A percentile compares a stretch with the other conserved stretches of the same genome.
These are phyloP conservation scores for Mantis religiosa DNA, from an alignment of 2,888 invertebrate genomes.

Conservation along the genomic window DNA sequence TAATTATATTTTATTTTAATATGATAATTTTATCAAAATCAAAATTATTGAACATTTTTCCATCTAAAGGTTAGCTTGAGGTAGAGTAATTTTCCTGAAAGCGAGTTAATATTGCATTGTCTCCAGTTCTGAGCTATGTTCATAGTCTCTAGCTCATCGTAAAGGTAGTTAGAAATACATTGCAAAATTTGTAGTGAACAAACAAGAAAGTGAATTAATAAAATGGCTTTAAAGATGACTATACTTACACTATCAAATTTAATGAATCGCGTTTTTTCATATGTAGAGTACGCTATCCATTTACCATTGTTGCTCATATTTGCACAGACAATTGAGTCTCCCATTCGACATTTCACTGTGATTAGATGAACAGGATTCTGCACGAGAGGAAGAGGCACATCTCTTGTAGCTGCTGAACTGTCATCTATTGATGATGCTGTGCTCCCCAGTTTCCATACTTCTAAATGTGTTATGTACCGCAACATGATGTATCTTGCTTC, in stretches of 20 bases:
- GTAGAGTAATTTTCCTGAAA: too few relatives aligned
- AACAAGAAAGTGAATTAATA: too few relatives aligned
- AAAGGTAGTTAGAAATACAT: too few relatives aligned
- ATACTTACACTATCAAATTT: constrained; percentile 54
- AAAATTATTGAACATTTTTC: too few relatives aligned
- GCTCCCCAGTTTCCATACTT: constrained; percentile 52
- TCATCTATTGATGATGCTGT: constrained; percentile 40
- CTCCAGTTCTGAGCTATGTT: too few relatives aligned
- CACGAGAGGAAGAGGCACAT: constrained; percentile 38
- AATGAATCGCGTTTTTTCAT: constrained; percentile 61
- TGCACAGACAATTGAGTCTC: constrained; percentile 65
- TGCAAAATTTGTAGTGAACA: too few relatives aligned
- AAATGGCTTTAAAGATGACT: too few relatives aligned
- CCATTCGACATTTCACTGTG: constrained; percentile 60
- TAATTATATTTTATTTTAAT: too few relatives aligned
- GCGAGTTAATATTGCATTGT: too few relatives aligned
- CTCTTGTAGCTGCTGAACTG: constrained; percentile 20
- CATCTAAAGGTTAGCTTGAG: too few relatives aligned
- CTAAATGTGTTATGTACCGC: constrained; percentile 42
- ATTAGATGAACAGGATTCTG: constrained; percentile 64
- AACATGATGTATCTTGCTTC: constrained; percentile 49
- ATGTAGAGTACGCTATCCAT: constrained; percentile 72
- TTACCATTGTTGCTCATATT: constrained; percentile 66
- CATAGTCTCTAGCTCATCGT: too few relatives aligned
- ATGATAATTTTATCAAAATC: too few relatives aligned